phyloP scores from a whole-genome alignment of 2,113 vertebrate genomes.

The Ceyx melanurus region DNA sequence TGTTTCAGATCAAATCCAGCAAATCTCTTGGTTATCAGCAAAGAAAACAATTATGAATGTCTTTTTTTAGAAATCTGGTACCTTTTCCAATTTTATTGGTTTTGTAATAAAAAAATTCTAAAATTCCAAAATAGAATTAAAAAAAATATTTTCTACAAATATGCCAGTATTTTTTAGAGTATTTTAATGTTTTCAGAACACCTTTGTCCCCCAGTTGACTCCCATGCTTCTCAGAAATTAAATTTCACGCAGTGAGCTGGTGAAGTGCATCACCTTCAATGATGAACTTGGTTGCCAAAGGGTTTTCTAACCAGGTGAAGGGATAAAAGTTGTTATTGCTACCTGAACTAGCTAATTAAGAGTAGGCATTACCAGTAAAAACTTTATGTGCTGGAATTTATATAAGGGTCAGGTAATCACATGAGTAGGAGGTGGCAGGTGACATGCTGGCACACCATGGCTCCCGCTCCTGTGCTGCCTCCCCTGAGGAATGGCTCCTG shows the following conservation, averaged over 20 bases:
- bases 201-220: background rate
- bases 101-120: background rate
- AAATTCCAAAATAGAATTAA: background rate
- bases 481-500: background rate
- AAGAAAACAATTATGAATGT: background rate
- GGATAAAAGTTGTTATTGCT: background rate
- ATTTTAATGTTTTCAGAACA: background rate
- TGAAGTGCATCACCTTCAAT: background rate
- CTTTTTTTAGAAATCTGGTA: background rate
- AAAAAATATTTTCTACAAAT: background rate
- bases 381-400: background rate
- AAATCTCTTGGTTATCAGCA: background rate
- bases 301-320: background rate
- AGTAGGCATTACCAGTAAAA: background rate
- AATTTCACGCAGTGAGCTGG: background rate
- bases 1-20: background rate
- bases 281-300: background rate
- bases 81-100: background rate
- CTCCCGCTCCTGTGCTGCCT: background rate
- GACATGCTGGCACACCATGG: rapidly evolving
- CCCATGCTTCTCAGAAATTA: background rate
- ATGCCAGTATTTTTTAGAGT: background rate
- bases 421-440: background rate
- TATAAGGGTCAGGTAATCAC: background rate
- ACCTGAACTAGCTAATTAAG: background rate